Evolutionary conservation across 2,113 vertebrate species (phyloP).

Genomic region (Rhea pennata): DNA sequence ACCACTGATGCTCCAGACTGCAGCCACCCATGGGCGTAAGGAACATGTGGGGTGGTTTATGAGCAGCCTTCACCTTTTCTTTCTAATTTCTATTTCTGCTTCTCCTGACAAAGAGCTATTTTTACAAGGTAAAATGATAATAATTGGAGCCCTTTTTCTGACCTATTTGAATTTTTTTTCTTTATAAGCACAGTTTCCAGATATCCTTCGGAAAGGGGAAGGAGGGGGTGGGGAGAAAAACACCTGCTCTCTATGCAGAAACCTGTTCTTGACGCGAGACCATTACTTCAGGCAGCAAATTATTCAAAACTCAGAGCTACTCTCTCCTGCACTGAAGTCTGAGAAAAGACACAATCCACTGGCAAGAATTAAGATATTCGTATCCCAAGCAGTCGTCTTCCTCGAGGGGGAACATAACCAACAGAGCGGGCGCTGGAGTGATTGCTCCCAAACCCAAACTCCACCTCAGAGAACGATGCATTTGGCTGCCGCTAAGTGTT

Average conservation of each 20-base stretch:
- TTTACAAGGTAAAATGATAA: background rate
- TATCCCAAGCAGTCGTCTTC: background rate
- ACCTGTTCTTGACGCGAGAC: background rate
- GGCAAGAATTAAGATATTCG: background rate
- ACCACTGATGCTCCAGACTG: background rate
- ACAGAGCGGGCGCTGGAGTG: rapidly evolving
- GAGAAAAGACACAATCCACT: background rate
- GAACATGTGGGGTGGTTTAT: background rate
- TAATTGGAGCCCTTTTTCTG: background rate
- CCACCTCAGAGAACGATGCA: rapidly evolving
- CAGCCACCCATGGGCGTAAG: background rate
- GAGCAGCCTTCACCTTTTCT: background rate
- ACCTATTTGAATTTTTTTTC: background rate
- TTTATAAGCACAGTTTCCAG: background rate
- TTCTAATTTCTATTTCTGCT: background rate
- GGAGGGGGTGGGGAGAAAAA: background rate
- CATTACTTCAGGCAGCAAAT: background rate
- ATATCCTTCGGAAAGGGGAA: background rate
- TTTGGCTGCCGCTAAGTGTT: background rate
- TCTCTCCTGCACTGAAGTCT: background rate
- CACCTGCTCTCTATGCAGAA: background rate
- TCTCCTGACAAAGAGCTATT: background rate
- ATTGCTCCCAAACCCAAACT: rapidly evolving
- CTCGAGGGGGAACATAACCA: background rate
- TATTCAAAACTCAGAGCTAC: background rate